Evolutionary conservation across 2,113 vertebrate species (phyloP).

Genomic region (Gallinago paraguaiae): DNA sequence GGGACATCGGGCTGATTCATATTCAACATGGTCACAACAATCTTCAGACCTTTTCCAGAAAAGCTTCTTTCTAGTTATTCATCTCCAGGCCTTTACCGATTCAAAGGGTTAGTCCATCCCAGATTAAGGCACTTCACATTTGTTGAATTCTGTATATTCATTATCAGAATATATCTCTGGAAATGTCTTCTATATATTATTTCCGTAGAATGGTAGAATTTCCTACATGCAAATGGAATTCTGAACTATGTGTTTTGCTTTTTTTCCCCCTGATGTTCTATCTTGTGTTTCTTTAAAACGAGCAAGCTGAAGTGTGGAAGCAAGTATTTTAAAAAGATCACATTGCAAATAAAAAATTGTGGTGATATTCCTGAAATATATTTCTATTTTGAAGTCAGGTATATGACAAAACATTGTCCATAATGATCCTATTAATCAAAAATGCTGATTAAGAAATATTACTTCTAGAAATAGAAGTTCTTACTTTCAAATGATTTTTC

Average conservation of each 20-base stretch:
- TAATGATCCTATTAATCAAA: not conserved
- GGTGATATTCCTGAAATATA: not conserved
- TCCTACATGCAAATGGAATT: not conserved
- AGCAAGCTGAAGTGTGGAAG: not conserved
- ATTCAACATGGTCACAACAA: not conserved
- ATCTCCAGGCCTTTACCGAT: not conserved
- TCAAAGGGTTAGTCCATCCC: not conserved
- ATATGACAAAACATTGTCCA: not conserved
- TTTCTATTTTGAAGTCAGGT: not conserved
- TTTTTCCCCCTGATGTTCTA: not conserved
- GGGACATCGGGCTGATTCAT: accelerated
- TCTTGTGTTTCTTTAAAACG: not conserved
- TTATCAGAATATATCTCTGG: not conserved
- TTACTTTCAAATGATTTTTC: not conserved
- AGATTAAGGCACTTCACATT: not conserved
- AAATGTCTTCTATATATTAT: not conserved
- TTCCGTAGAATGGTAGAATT: not conserved
- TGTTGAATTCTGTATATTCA: not conserved
- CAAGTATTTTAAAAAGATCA: not conserved
- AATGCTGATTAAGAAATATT: not conserved
- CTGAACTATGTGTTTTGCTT: not conserved
- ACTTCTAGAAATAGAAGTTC: not conserved
- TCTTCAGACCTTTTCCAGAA: not conserved
- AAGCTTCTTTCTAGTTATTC: not conserved
- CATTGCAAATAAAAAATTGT: not conserved